These are phyloP conservation scores for Neopipo cinnamomea DNA, from an alignment of 2,113 vertebrate species.

Conservation along the genomic window DNA sequence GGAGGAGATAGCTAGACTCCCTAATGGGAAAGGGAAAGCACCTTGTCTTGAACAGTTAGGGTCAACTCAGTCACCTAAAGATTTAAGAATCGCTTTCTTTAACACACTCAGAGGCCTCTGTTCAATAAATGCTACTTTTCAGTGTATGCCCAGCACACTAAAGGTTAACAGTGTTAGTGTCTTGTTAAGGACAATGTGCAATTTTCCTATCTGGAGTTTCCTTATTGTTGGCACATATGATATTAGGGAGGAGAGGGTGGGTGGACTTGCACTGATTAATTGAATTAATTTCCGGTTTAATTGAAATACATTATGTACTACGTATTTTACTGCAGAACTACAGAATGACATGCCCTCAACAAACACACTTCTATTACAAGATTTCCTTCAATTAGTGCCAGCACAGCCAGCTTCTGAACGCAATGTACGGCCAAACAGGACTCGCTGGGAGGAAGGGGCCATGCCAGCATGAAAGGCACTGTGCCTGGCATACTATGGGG, in stretches of 20 bases:
- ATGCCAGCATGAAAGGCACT: neutral
- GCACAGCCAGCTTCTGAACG: neutral
- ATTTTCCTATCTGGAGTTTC: neutral
- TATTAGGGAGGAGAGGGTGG: neutral
- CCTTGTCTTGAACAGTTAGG: neutral
- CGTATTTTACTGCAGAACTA: conserved; percentile 2
- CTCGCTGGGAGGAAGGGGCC: neutral
- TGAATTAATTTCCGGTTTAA: conserved; percentile 33
- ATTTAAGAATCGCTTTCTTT: neutral
- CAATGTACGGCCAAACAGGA: neutral
- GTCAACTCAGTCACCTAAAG: neutral
- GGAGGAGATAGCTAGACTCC: neutral
- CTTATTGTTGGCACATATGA: neutral
- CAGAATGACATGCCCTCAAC: neutral
- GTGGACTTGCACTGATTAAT: conserved; percentile 17
- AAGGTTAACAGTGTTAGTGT: neutral
- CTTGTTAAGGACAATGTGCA: neutral
- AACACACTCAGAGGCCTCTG: neutral
- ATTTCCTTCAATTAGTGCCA: neutral
- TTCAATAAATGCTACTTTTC: neutral
- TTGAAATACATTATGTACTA: conserved; percentile 11
- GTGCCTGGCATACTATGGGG: neutral
- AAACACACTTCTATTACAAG: neutral
- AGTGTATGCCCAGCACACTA: neutral
- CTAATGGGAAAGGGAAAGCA: neutral